phyloP scores from a whole-genome alignment of 2,888 invertebrate genomes.

The Melinaea marsaeus region DNA sequence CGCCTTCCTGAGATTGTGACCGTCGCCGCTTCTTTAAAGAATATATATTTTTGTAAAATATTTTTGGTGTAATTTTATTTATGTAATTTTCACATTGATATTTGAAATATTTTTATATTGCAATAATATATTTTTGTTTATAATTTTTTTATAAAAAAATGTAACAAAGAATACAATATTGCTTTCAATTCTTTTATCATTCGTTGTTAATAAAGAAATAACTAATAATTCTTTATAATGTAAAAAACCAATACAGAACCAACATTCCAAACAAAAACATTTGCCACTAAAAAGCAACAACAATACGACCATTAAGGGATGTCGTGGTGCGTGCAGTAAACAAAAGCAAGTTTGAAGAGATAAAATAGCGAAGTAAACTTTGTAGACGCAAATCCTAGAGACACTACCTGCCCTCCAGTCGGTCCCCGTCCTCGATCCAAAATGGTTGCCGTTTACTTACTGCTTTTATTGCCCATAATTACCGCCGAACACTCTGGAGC shows the following conservation, averaged over 20 bases:
- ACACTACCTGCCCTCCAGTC: slow-evolving; percentile 54
- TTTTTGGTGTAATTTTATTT: background rate
- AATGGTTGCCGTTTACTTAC: slow-evolving; percentile 54
- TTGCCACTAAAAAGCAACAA: slow-evolving; percentile 56
- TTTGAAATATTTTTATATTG: too few relatives aligned
- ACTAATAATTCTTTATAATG: too few relatives aligned
- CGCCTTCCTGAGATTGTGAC: slow-evolving; percentile 31
- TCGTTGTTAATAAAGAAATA: too few relatives aligned
- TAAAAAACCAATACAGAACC: background rate
- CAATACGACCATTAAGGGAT: slow-evolving; percentile 70
- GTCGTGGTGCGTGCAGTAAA: slow-evolving; percentile 74
- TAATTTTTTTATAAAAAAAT: too few relatives aligned
- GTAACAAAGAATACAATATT: too few relatives aligned
- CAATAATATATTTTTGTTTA: too few relatives aligned
- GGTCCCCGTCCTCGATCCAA: slow-evolving; percentile 37
- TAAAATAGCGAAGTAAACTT: slow-evolving; percentile 60
- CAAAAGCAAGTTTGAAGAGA: slow-evolving; percentile 71
- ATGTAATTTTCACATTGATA: background rate
- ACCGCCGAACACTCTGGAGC: slow-evolving; percentile 69
- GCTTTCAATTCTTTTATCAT: too few relatives aligned
- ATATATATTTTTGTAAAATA: background rate
- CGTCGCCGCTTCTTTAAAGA: slow-evolving; percentile 30
- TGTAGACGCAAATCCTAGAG: slow-evolving; percentile 51
- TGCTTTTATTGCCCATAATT: slow-evolving; percentile 41
- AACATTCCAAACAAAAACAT: slow-evolving; percentile 12